Base-by-base conservation (phyloP, 2,888 invertebrate species). In the Nemotelus nigrinus region DNA sequence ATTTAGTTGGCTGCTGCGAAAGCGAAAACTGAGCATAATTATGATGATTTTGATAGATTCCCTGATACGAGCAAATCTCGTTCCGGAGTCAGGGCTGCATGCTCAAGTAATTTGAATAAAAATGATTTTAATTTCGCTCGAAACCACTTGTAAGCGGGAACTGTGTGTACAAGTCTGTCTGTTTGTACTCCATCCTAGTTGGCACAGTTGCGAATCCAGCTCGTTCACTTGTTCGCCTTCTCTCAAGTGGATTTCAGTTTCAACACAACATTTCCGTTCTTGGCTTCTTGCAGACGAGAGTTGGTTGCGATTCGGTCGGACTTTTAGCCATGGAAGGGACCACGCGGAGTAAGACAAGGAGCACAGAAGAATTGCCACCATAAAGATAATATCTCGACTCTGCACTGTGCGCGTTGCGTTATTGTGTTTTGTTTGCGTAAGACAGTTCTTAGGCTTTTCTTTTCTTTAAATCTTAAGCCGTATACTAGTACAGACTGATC, bases 31-130 rank as follows among this genome's bases (percentile, higher is more conserved):
- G 50, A 50, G 50, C 50, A 50, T 50, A 50, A 50, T 50, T 50
- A 50, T 50, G 50, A 50, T 50, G 50, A 50, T 50, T 50, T 50
- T 50, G 50, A 50, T 50, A 50, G 8, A 50, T 50, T 50, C 8
- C 50, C 5, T 50, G 50, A 50, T 50, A 50, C 50, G 50, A 8
- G 50, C 50, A 50, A 7, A 63, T 25, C 63, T 41, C 63, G 6
- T 63, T 63, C 43, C 2, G 63, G 8, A 43, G 63, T n/a, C 25
- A 25, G 25, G 0, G 25, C 25, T 25, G 63, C 65, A 58, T 58
- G 58, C 58, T 25, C 8, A n/a, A 7, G n/a, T 65, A 65, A 65
- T 65, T 65, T 65, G 65, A 65, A 65, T 65, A 65, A 65, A 65
- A 65, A 47, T 65, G 44, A 45, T 45, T 65, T 65, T 45, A 65